phyloP scores from a whole-genome alignment of 2,797 vertebrate genomes.

The Acipenser oxyrinchus region DNA sequence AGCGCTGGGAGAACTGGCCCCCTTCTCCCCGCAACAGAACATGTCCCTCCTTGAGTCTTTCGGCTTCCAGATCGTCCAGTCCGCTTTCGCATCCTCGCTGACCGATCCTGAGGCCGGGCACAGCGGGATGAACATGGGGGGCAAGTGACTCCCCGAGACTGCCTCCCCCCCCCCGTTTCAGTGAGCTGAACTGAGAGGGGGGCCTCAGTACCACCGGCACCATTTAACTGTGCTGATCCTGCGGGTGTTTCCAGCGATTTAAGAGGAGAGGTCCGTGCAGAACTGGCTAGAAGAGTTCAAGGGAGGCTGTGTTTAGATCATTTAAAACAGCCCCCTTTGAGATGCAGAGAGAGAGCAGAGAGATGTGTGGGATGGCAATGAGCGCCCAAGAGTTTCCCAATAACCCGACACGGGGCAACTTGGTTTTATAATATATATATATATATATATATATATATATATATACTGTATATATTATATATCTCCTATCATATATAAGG shows the following conservation, averaged over 20 bases:
- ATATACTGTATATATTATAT: too few relatives aligned
- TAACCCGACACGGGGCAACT: neutral
- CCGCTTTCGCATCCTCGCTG: slow-evolving; percentile 91
- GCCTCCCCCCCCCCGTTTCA: neutral
- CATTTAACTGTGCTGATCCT: neutral
- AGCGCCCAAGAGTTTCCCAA: neutral
- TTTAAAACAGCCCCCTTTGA: too few relatives aligned
- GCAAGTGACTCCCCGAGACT: slow-evolving; percentile 65
- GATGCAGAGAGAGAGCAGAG: too few relatives aligned
- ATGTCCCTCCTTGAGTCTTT: slow-evolving; percentile 98
- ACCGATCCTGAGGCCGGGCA: slow-evolving; percentile 88
- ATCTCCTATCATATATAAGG: too few relatives aligned
- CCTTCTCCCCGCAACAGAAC: slow-evolving; percentile 97
- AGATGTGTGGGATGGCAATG: too few relatives aligned
- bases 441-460: slow-evolving; percentile 37
- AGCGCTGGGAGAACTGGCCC: slow-evolving; percentile 70
- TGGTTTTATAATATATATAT: slow-evolving; percentile 21
- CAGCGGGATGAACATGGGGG: slow-evolving; percentile 82
- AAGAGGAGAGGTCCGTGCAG: too few relatives aligned
- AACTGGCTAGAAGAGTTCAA: too few relatives aligned
- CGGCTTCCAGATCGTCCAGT: slow-evolving; percentile 98
- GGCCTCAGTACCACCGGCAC: neutral
- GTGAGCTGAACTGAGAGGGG: neutral
- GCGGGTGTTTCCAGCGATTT: too few relatives aligned
- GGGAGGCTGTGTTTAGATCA: too few relatives aligned